phyloP scores from a whole-genome alignment of 1,140 invertebrate genomes.

The Gonioctena quinquepunctata region DNA sequence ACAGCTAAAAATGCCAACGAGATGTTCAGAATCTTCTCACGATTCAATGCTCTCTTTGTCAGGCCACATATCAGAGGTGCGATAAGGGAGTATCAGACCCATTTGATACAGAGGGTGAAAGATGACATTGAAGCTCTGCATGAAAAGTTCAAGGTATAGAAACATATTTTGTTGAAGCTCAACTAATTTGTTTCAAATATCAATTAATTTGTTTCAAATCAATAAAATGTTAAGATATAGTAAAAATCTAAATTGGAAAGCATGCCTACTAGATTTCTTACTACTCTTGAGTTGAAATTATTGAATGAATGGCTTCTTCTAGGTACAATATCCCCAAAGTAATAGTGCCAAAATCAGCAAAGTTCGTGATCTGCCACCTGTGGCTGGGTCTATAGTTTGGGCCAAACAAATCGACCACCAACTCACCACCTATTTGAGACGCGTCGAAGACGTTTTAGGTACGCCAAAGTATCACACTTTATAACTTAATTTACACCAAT shows the following conservation, averaged over 20 bases:
- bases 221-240: too few relatives aligned
- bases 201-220: too few relatives aligned
- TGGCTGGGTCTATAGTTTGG: slow-evolving; percentile 98
- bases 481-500: too few relatives aligned
- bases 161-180: too few relatives aligned
- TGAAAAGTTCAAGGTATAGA: slow-evolving; percentile 94
- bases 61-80: slow-evolving; percentile 97
- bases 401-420: slow-evolving; percentile 98
- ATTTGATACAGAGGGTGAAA: slow-evolving; percentile 98
- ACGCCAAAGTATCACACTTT: too few relatives aligned
- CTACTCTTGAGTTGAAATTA: too few relatives aligned
- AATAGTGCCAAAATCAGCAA: slow-evolving; percentile 90
- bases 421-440: slow-evolving; percentile 92
- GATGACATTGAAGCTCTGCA: slow-evolving; percentile 98
- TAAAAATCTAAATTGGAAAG: too few relatives aligned
- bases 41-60: slow-evolving; percentile 98
- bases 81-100: slow-evolving; percentile 98
- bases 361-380: slow-evolving; percentile 91
- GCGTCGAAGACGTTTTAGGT: slow-evolving; percentile 97
- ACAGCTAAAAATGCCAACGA: slow-evolving; percentile 99
- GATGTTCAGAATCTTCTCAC: slow-evolving; percentile 98
- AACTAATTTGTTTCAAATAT: too few relatives aligned
- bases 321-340: slow-evolving; percentile 91
- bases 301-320: slow-evolving; percentile 9
- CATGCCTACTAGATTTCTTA: too few relatives aligned